Evolutionary conservation across 2,888 invertebrate genomes (phyloP), one percentile per base, ranked within the genome.

Genomic region (Spodoptera picta): DNA sequence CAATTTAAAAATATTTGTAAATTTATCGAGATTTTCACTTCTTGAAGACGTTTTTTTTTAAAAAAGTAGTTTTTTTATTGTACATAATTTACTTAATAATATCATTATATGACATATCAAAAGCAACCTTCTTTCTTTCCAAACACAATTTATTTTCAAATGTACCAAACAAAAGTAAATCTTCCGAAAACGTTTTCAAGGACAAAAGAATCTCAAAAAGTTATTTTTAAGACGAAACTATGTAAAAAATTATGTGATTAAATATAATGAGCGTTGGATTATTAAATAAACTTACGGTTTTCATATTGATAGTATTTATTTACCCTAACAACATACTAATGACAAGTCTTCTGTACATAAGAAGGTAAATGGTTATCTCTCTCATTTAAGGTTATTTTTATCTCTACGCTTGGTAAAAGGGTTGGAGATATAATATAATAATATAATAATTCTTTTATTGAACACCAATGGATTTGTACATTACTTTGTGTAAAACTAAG

Each of bases 201-300:
- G 57, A 52, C 1, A 1, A 12, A 3, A 52, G 3, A 45, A 67
- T 77, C 64, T 69, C 56, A 43, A 5, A 63, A 61, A 63, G 44
- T 51, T 62, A 74, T 70, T 45, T 68, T 53, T 79, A 76, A 65
- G 67, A 65, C 41, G 58, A 68, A 77, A 71, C 47, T 71, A 77
- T 75, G 62, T 75, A 63, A 3, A 19, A 27, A 79, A 76, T 73
- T 80, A 75, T 77, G 74, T 83, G 73, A 84, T 67, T 77, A 78
- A 36, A 54, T 80, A 81, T 83, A 80, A 85, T 79, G 69, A 84
- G 81, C 55, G 85, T 86, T 86, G 80, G 69, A 79, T 75, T 69
- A 81, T 80, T 80, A 75, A 80, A 86, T 83, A 83, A 84, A 84
- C 52, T 83, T 86, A 85, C 75, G 77, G 71, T 85, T 85, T 85